Evolutionary conservation across 2,888 invertebrate genomes (phyloP).

Genomic region (Villa cingulata): DNA sequence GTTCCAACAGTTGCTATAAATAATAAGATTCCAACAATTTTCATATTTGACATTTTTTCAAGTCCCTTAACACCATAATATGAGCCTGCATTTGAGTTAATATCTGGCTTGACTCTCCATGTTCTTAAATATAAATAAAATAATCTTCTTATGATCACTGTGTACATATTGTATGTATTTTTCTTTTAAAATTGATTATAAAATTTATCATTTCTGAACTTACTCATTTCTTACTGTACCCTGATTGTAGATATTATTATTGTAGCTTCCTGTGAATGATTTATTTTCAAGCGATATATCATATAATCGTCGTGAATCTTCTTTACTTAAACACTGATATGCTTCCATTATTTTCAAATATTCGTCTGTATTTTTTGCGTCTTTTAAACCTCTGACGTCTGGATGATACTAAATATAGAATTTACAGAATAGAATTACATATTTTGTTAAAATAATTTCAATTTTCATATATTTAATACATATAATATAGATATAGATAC

Average conservation of each 20-base stretch:
- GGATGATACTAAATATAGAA: conserved; percentile 56
- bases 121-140: conserved; percentile 12
- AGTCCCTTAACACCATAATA: conserved; percentile 52
- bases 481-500: no score
- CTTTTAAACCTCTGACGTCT: conserved; percentile 39
- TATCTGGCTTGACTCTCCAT: conserved; percentile 26
- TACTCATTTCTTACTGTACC: no score
- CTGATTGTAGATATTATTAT: no score
- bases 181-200: no score
- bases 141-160: no score
- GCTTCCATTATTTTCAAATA: conserved; percentile 70
- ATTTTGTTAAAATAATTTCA: neutral
- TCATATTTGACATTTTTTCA: conserved; percentile 45
- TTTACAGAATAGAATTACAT: neutral
- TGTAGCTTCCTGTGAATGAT: no score
- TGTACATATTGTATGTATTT: no score
- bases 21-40: conserved; percentile 44
- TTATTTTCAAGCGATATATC: conserved; percentile 37
- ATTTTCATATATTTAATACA: neutral
- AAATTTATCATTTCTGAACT: no score
- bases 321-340: conserved; percentile 61
- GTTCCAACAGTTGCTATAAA: conserved; percentile 44
- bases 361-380: conserved; percentile 44
- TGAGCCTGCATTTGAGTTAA: conserved; percentile 29
- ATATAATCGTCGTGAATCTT: conserved; percentile 47